phyloP scores from a whole-genome alignment of 2,888 invertebrate species.

The Hirtodrosophila cameraria region DNA sequence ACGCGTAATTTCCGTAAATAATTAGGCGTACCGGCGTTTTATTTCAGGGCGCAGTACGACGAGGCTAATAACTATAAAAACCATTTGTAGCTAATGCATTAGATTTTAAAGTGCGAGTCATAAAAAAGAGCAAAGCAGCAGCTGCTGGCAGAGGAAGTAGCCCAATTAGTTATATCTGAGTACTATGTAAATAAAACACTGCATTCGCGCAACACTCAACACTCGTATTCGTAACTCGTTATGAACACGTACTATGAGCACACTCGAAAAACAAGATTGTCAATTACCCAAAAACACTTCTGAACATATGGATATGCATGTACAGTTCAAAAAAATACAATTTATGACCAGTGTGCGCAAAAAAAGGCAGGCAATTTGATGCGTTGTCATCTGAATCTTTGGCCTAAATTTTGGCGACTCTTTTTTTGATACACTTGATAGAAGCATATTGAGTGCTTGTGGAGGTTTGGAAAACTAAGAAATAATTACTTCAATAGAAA shows the following conservation, averaged over 20 bases:
- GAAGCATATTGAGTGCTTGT: neutral
- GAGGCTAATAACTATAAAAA: conserved; percentile 38
- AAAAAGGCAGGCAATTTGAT: conserved; percentile 31
- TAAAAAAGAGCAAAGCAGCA: neutral
- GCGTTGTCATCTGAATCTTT: conserved; percentile 36
- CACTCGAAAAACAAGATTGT: conserved; percentile 46
- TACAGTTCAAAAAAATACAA: neutral
- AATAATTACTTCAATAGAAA: neutral
- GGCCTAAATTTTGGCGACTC: conserved; percentile 28
- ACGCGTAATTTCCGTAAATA: conserved; percentile 76
- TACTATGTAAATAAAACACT: conserved; percentile 16
- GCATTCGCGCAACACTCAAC: neutral
- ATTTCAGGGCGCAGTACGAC: conserved; percentile 38
- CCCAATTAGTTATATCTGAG: conserved; percentile 48
- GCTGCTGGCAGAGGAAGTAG: conserved; percentile 35
- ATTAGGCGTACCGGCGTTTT: conserved; percentile 52
- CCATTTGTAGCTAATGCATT: conserved; percentile 21
- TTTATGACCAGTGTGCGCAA: conserved; percentile 3
- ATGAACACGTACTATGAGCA: conserved; percentile 53
- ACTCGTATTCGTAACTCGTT: conserved; percentile 23
- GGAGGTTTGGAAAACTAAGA: neutral
- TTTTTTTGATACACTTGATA: conserved; percentile 21
- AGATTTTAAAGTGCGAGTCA: conserved; percentile 29
- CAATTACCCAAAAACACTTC: conserved; percentile 21
- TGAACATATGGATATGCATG: neutral